Base-by-base conservation (phyloP, 2,888 invertebrate genomes). In the Trachelus stipa region DNA sequence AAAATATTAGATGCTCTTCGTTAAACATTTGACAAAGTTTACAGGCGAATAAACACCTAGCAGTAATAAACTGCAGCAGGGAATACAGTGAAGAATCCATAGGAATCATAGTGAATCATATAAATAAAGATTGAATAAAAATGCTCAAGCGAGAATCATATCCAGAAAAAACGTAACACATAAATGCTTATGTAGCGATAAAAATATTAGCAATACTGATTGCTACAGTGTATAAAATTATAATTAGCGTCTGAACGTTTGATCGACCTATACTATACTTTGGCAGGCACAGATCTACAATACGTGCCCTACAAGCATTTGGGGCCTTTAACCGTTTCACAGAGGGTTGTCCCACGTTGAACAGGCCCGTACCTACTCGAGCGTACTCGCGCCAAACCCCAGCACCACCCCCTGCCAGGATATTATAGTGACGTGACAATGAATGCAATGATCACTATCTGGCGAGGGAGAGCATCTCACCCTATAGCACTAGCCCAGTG, bases 401-500 rank as follows among this genome's bases (percentile, higher is more conserved):
- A 12, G 23, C n/a, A 30, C 56, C 56, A 74, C 76, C 79, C 79
- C 73, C 76, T 77, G 79, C 78, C 85, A 81, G 84, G 84, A 88
- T 84, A 88, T 88, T 87, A 86, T 83, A 84, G 82, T 83, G 87
- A 88, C 86, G 87, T 87, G 88, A 89, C 88, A 87, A 88, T 88
- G 89, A 89, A 88, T 86, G 85, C 83, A 83, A 85, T 82, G 88
- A 89, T 89, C 88, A 84, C 85, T 88, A 88, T 89, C 87, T 86
- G 83, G 71, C 2, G 71, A 71, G 71, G 71, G 71, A 34, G 34
- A 71, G 34, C 71, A 33, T 34, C 30, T 69, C 71, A 71, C 71
- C 71, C 56, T 56, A 56, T 9, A 23, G 56, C 56, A 56, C 56
- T 34, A 23, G 31, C 31, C 31, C 71, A 71, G 31, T 71, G 31